These are phyloP conservation scores for Atopsyche davidsoni DNA, from an alignment of 1,140 invertebrate genomes.

Conservation along the genomic window DNA sequence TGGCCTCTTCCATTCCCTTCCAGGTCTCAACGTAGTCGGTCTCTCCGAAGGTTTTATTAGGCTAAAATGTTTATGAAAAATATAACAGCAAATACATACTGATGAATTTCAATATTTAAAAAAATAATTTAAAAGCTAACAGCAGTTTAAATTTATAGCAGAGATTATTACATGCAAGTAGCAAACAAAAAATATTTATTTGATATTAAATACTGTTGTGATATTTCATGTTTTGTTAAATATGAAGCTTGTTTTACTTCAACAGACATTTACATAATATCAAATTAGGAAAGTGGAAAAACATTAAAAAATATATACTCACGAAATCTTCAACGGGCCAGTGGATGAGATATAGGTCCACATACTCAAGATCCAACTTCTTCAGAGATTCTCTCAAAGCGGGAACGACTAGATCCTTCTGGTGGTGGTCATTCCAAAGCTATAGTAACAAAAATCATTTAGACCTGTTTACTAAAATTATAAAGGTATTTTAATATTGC, in stretches of 20 bases:
- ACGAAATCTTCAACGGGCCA: conserved; percentile 78
- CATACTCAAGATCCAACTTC: conserved; percentile 65
- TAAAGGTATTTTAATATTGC: neutral
- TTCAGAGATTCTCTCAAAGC: conserved; percentile 49
- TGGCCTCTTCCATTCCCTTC: conserved; percentile 61
- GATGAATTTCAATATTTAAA: neutral
- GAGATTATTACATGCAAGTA: conserved; percentile 84
- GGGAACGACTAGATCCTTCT: conserved; percentile 53
- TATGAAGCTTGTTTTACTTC: too few species aligned
- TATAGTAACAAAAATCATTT: conserved; percentile 36
- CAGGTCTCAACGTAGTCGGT: conserved; percentile 55
- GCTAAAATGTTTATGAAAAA: neutral
- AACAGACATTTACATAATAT: conserved; percentile 40
- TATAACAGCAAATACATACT: neutral
- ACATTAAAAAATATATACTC: conserved; percentile 28
- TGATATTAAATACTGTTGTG: too few species aligned
- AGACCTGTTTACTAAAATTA: neutral
- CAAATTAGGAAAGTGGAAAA: neutral
- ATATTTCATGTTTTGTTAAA: too few species aligned
- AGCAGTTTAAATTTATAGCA: conserved; percentile 69
- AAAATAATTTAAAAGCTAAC: conserved; percentile 46
- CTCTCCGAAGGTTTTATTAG: conserved; percentile 24
- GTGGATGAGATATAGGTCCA: conserved; percentile 84
- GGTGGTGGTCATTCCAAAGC: conserved; percentile 73
- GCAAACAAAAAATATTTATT: conserved; percentile 61